Evolutionary conservation across 2,888 invertebrate genomes (phyloP), one percentile per base, ranked within the genome.

Genomic region (Andrena trimmerana): DNA sequence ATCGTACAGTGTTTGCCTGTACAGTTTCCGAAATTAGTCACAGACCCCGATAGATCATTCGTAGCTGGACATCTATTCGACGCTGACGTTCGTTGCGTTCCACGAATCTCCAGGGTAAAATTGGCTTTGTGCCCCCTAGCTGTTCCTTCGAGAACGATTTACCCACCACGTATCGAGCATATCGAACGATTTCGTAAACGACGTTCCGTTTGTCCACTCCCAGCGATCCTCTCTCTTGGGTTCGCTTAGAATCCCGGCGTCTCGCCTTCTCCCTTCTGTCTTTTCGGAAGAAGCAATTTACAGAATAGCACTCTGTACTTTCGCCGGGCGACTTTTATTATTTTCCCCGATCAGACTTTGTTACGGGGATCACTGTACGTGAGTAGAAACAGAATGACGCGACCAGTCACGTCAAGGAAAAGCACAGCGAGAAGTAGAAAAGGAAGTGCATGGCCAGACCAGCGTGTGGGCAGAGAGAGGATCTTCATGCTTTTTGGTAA

Each of bases 31-130:
- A 66, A 69, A 83, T 83, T 86, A 80, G 72, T 66, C 48, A 67
- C 52, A 57, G 52, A 78, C 66, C 57, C 59, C 60, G 8, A 13
- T 63, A 71, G 73, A 83, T 83, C 63, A 63, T 69, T 66, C 31
- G 57, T 36, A 74, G 68, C 52, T 62, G 65, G 59, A 16, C 33
- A 76, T 76, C 10, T 2, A 71, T 72, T 57, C 63, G 31, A 33
- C 68, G 73, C 76, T 36, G 65, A 71, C 50, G 67, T 62, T 60
- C 68, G 29, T 59, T 24, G 81, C 54, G 67, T 77, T 62, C 60
- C 73, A 36, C 20, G 70, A 84, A 81, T 91, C 91, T 91, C 92
- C 73, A 80, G 91, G 90, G 92, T 88, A 86, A 91, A 90, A 92
- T 92, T 91, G 90, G 88, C 89, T 89, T 85, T 79, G 81, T 77